phyloP scores from a whole-genome alignment of 2,113 vertebrate species.

The Burhinus oedicnemus region DNA sequence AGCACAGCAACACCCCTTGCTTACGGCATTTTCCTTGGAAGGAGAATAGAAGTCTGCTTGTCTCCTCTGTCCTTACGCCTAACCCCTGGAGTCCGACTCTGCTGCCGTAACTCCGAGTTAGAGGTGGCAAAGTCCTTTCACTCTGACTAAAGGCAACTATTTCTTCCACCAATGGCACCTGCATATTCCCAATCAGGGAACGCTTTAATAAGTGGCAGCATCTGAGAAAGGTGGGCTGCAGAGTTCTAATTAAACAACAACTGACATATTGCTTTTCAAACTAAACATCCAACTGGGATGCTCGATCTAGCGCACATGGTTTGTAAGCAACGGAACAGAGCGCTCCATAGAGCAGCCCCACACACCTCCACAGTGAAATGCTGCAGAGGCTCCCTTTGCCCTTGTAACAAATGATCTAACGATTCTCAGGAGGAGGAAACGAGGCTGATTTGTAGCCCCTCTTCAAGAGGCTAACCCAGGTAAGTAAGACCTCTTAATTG shows the following conservation, averaged over 20 bases:
- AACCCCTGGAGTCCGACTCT: not conserved
- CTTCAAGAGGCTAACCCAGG: not conserved
- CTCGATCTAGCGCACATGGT: not conserved
- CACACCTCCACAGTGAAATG: not conserved
- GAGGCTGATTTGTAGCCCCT: slow-evolving; percentile 36
- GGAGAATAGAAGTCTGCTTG: slow-evolving; percentile 30
- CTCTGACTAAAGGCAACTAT: not conserved
- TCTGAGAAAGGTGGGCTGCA: slow-evolving; percentile 8
- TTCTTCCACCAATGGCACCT: not conserved
- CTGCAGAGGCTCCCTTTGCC: not conserved
- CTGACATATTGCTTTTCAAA: slow-evolving; percentile 15
- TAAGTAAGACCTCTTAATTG: slow-evolving; percentile 42
- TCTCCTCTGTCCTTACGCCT: not conserved
- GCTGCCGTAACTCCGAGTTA: not conserved
- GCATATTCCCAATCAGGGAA: slow-evolving; percentile 30
- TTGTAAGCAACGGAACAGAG: slow-evolving; percentile 46
- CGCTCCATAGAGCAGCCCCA: not conserved
- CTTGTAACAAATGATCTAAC: slow-evolving; percentile 46
- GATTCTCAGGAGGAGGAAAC: slow-evolving; percentile 36
- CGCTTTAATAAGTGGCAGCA: not conserved
- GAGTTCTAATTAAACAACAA: slow-evolving; percentile 17
- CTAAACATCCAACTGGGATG: slow-evolving; percentile 45
- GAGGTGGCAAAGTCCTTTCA: not conserved
- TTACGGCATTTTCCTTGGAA: not conserved
- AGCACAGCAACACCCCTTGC: not conserved